A percentile compares a stretch with the other conserved stretches of the same genome.
phyloP scores from a whole-genome alignment of 2,113 vertebrate genomes.

The Phylloscopus whistleri region DNA sequence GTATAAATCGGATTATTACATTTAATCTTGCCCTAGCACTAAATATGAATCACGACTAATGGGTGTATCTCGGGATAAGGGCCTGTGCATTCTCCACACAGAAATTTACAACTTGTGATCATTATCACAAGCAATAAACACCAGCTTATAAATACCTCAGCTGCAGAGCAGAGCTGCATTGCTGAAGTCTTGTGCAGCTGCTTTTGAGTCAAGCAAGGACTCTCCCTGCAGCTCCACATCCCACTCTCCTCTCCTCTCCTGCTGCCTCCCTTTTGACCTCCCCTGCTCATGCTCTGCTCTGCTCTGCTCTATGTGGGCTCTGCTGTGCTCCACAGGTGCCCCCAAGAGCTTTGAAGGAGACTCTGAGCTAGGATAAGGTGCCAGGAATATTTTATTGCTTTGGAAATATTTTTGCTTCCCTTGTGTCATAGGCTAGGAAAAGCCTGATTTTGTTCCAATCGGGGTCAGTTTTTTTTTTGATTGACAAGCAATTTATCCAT shows the following conservation, averaged over 20 bases:
- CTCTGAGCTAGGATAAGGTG: background rate
- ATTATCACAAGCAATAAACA: background rate
- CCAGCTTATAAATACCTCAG: background rate
- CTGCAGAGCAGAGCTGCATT: background rate
- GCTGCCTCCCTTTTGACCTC: background rate
- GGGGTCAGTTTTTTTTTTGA: too few species aligned
- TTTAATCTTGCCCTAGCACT: background rate
- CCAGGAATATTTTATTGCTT: background rate
- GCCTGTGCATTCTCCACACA: background rate
- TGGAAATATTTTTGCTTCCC: background rate
- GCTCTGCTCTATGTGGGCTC: background rate
- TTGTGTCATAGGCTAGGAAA: too few species aligned
- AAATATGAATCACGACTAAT: background rate
- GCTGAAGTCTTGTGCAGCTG: background rate
- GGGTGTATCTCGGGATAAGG: background rate
- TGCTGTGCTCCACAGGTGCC: background rate
- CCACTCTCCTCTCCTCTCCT: background rate
- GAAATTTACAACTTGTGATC: background rate
- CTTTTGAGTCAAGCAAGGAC: background rate
- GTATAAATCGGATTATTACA: background rate
- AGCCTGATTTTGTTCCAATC: too few species aligned
- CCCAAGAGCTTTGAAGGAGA: background rate
- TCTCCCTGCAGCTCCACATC: background rate
- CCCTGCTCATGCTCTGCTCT: accelerated
- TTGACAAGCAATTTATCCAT: too few species aligned